Percentiles rank a stretch among this genome's conserved stretches.
Conservation (phyloP, 2,113 vertebrate genomes). For the Tiliqua scincoides region DNA sequence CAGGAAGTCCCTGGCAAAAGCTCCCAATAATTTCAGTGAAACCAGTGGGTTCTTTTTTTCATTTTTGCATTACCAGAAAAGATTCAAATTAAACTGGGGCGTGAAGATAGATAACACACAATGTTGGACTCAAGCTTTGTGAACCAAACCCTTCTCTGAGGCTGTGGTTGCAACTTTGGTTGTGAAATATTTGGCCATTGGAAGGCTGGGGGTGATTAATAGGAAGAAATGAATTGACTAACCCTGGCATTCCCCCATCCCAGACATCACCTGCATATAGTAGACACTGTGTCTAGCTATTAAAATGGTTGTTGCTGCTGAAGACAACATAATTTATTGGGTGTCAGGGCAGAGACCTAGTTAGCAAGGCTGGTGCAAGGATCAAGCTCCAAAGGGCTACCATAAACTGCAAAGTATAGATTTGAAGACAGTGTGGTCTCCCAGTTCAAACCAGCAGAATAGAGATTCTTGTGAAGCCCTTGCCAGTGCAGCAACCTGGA, state of each 20-base stretch:
- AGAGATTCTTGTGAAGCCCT: not conserved
- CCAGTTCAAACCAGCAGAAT: not conserved
- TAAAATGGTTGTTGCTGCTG: not conserved
- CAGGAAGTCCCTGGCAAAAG: not conserved
- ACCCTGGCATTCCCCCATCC: not conserved
- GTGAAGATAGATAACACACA: not conserved
- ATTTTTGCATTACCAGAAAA: not conserved
- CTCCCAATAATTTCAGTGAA: not conserved
- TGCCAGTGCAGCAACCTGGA: not conserved
- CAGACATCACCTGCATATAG: not conserved
- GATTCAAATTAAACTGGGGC: not conserved
- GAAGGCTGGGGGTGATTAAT: constrained; percentile 1
- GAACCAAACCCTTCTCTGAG: not conserved
- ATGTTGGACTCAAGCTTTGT: not conserved
- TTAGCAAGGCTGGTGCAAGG: not conserved
- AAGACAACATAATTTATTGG: not conserved
- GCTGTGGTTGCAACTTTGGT: not conserved
- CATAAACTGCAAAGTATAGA: not conserved
- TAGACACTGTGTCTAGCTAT: not conserved
- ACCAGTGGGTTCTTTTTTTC: not conserved
- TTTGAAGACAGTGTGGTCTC: not conserved
- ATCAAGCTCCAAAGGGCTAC: not conserved
- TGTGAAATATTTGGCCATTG: constrained; percentile 19
- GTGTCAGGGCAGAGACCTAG: not conserved
- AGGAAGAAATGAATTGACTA: not conserved